Evolutionary conservation across 2,113 vertebrate genomes (phyloP).

Genomic region (Halcyon senegalensis): DNA sequence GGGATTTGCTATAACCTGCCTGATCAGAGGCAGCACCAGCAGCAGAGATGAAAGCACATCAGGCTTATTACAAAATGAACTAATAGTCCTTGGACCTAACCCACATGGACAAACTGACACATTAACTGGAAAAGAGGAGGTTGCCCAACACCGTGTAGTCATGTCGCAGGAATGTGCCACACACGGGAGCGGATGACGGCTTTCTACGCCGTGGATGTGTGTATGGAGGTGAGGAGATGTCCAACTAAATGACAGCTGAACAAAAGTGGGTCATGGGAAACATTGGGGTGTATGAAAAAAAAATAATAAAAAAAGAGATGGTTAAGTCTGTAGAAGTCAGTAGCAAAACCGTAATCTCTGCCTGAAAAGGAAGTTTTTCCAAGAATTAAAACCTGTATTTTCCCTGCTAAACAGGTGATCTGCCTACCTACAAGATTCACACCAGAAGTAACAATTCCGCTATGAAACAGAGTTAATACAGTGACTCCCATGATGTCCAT

Average conservation of each 20-base stretch:
- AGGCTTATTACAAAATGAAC: conserved; percentile 31
- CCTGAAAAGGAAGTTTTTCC: not conserved
- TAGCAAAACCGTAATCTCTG: not conserved
- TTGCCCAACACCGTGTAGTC: not conserved
- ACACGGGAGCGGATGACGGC: not conserved
- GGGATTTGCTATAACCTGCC: not conserved
- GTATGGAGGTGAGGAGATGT: not conserved
- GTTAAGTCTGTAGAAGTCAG: not conserved
- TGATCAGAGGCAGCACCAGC: not conserved
- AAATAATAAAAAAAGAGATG: not conserved
- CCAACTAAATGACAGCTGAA: not conserved
- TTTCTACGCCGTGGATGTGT: not conserved
- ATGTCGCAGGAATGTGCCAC: conserved; percentile 24
- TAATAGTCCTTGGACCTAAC: conserved; percentile 16
- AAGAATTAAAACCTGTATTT: not conserved
- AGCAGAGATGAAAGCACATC: conserved; percentile 27
- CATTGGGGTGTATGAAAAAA: not conserved
- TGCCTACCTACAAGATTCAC: not conserved
- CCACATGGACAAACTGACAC: conserved; percentile 42
- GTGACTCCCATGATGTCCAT: not conserved
- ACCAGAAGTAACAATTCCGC: not conserved
- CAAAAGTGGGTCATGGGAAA: not conserved
- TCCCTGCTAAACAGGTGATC: not conserved
- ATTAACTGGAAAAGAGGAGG: conserved; percentile 18
- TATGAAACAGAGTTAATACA: not conserved